Conservation (phyloP, 2,888 invertebrate species). For the Hemistola chrysoprasaria region DNA sequence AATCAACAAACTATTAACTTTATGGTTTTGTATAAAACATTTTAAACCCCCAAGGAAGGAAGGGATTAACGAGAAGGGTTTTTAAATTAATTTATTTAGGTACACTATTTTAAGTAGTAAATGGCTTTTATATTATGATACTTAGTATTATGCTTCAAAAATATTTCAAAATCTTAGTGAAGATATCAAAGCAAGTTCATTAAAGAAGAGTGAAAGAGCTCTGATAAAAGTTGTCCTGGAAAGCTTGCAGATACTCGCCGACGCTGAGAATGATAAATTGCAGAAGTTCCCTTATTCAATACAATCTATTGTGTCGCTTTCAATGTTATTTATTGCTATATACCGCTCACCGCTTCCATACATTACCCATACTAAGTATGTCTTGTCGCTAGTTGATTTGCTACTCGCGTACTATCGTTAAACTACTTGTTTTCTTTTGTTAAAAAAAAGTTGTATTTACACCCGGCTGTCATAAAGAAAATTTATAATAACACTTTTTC, state of each 20-base stretch:
- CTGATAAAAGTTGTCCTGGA: conserved; percentile 59
- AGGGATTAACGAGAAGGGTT: too few species aligned
- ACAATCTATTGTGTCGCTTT: conserved; percentile 52
- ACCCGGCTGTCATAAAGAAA: too few species aligned
- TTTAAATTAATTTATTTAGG: too few species aligned
- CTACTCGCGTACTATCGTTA: conserved; percentile 10
- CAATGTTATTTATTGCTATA: conserved; percentile 32
- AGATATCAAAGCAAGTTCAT: conserved; percentile 49
- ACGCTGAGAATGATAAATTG: conserved; percentile 67
- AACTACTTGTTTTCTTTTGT: too few species aligned
- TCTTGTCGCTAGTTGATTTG: conserved; percentile 11
- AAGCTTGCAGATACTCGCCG: conserved; percentile 51
- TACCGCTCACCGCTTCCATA: not conserved
- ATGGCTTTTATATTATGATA: too few species aligned
- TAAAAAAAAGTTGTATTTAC: too few species aligned
- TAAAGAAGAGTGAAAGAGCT: conserved; percentile 51
- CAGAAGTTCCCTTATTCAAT: conserved; percentile 63
- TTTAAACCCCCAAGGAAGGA: too few species aligned
- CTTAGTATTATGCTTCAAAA: too few species aligned
- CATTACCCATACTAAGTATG: conserved; percentile 8
- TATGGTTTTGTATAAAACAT: too few species aligned
- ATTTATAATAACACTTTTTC: too few species aligned
- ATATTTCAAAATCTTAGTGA: conserved; percentile 1
- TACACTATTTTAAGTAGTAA: too few species aligned
- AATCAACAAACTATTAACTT: too few species aligned